phyloP scores from a whole-genome alignment of 2,113 vertebrate species.

The Chrysemys picta region DNA sequence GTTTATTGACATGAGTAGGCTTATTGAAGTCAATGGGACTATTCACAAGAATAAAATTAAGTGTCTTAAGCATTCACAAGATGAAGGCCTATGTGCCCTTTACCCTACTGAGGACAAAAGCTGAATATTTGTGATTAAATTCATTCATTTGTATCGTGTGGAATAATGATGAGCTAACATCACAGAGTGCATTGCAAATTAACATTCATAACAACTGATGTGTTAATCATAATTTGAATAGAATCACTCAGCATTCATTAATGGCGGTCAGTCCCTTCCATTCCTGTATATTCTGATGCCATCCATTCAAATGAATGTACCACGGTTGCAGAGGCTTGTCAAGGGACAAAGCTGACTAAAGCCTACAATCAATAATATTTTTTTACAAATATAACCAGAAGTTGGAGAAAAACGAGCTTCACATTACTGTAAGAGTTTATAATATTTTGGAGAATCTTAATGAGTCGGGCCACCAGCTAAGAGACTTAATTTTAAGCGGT shows the following conservation, averaged over 20 bases:
- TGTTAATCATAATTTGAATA: slow-evolving; percentile 50
- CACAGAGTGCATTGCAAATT: not conserved
- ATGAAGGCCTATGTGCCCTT: accelerated
- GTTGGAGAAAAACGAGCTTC: not conserved
- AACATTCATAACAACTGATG: slow-evolving; percentile 54
- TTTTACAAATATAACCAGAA: not conserved
- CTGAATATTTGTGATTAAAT: slow-evolving; percentile 3
- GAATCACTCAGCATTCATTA: slow-evolving; percentile 68
- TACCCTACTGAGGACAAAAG: not conserved
- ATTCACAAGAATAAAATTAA: not conserved
- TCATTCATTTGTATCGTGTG: slow-evolving; percentile 52
- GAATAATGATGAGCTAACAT: slow-evolving; percentile 36
- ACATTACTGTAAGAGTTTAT: not conserved
- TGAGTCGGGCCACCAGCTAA: not conserved
- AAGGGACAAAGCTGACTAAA: not conserved
- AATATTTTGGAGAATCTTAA: not conserved
- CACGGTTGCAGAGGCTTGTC: not conserved
- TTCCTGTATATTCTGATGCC: not conserved
- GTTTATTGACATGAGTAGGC: not conserved
- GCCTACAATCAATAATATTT: not conserved
- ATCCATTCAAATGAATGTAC: slow-evolving; percentile 6
- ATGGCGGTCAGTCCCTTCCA: slow-evolving; percentile 43
- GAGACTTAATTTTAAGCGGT: not conserved
- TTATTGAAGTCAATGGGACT: not conserved
- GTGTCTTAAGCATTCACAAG: not conserved